phyloP scores from a whole-genome alignment of 2,113 vertebrate genomes.

The Chelonoidis abingdonii region DNA sequence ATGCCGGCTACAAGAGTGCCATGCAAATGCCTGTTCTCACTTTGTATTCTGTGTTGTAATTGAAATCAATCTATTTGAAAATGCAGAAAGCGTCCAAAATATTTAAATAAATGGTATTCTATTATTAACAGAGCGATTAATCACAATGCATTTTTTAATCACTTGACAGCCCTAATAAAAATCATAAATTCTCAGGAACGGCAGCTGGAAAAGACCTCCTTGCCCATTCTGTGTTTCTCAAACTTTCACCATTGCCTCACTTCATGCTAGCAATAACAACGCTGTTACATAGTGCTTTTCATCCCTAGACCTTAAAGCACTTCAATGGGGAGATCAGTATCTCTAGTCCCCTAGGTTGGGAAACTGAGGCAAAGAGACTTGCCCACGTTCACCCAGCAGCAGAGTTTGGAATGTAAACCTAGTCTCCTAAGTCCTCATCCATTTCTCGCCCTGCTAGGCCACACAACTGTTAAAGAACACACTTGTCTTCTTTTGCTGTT shows the following conservation, averaged over 20 bases:
- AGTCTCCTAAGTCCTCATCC: neutral
- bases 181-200: neutral
- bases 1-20: too few relatives aligned
- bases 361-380: neutral
- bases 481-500: slow-evolving; percentile 1
- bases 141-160: too few relatives aligned
- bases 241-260: neutral
- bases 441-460: too few relatives aligned
- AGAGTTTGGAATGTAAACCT: neutral
- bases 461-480: neutral
- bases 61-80: too few relatives aligned
- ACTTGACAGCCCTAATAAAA: too few relatives aligned
- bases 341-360: neutral
- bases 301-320: neutral
- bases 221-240: neutral
- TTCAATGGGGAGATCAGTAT: neutral
- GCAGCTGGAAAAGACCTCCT: neutral
- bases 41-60: too few relatives aligned
- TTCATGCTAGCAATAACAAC: neutral
- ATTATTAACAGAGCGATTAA: too few relatives aligned
- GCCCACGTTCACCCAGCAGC: neutral
- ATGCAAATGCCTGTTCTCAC: too few relatives aligned
- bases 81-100: too few relatives aligned
- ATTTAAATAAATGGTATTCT: too few relatives aligned
- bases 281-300: neutral